A percentile compares a stretch with the other conserved stretches of the same genome.
Conservation (phyloP, 53 echinoderm and acorn worm genomes). For the Hippasteria phrygiana region DNA sequence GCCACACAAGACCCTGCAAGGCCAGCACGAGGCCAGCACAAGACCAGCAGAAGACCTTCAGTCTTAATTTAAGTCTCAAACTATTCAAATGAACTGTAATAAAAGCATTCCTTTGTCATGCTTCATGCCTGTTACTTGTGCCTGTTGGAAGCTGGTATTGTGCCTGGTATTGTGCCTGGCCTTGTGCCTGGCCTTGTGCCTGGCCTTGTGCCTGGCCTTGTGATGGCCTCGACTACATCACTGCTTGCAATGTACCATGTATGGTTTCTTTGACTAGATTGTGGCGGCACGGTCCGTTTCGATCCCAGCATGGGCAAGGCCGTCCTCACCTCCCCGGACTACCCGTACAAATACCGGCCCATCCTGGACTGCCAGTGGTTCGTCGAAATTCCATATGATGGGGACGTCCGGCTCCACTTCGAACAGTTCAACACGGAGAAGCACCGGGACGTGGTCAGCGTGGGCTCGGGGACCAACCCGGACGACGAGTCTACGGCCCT, state of each 20-base stretch:
- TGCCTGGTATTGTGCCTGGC: too few relatives aligned
- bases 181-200: too few relatives aligned
- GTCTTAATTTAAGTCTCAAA: too few relatives aligned
- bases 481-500: slow-evolving; percentile 59
- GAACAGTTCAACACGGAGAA: slow-evolving; percentile 83
- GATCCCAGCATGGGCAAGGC: slow-evolving; percentile 68
- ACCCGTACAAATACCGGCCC: slow-evolving; percentile 67
- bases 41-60: too few relatives aligned
- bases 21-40: too few relatives aligned
- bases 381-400: slow-evolving; percentile 76
- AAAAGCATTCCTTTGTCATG: too few relatives aligned
- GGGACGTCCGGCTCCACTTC: slow-evolving; percentile 67
- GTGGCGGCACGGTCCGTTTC: slow-evolving; percentile 68
- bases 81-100: too few relatives aligned
- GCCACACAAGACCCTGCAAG: too few relatives aligned
- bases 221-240: not conserved
- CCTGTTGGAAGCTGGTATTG: too few relatives aligned
- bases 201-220: too few relatives aligned
- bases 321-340: slow-evolving; percentile 76
- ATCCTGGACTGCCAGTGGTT: slow-evolving; percentile 81
- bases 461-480: slow-evolving; percentile 85
- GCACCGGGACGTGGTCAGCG: slow-evolving; percentile 74
- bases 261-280: slow-evolving; percentile 57
- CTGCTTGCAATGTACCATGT: not conserved
- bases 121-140: too few relatives aligned